phyloP scores from a whole-genome alignment of 2,888 invertebrate species.

The Coelopa pilipes region DNA sequence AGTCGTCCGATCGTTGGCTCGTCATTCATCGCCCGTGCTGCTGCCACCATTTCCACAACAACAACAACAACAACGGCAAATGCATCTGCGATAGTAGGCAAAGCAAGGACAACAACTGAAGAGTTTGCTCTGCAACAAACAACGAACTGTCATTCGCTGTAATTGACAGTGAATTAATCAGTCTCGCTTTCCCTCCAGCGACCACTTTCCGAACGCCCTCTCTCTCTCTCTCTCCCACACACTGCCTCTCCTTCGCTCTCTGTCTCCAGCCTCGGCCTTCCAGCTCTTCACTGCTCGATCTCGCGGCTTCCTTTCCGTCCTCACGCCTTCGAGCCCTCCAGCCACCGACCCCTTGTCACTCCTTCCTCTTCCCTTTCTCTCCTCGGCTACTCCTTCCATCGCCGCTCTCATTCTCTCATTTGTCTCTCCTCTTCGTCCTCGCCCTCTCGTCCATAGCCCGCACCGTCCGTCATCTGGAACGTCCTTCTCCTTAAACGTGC shows the following conservation, averaged over 20 bases:
- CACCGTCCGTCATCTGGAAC: too few species aligned
- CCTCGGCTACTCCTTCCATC: background rate
- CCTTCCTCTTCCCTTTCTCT: background rate
- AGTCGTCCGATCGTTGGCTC: too few species aligned
- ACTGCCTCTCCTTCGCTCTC: background rate
- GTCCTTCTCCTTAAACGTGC: too few species aligned
- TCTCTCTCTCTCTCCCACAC: too few species aligned
- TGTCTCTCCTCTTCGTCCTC: background rate
- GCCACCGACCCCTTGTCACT: background rate
- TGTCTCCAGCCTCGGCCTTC: background rate
- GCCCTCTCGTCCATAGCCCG: background rate
- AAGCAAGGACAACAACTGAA: slow-evolving; percentile 15
- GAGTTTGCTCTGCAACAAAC: background rate
- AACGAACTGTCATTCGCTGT: slow-evolving; percentile 37
- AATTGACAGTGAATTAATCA: slow-evolving; percentile 45
- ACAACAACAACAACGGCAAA: slow-evolving; percentile 10
- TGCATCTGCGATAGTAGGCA: background rate
- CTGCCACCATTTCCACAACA: background rate
- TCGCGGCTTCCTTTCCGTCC: background rate
- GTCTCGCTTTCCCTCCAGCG: slow-evolving; percentile 25
- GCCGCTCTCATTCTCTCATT: background rate
- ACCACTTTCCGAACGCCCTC: background rate
- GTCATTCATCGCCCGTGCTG: too few species aligned
- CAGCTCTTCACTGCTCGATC: background rate
- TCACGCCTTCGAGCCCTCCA: slow-evolving; percentile 2